These are phyloP conservation scores for Uloborus plumipes DNA, from an alignment of 2,888 invertebrate genomes.

Conservation along the genomic window DNA sequence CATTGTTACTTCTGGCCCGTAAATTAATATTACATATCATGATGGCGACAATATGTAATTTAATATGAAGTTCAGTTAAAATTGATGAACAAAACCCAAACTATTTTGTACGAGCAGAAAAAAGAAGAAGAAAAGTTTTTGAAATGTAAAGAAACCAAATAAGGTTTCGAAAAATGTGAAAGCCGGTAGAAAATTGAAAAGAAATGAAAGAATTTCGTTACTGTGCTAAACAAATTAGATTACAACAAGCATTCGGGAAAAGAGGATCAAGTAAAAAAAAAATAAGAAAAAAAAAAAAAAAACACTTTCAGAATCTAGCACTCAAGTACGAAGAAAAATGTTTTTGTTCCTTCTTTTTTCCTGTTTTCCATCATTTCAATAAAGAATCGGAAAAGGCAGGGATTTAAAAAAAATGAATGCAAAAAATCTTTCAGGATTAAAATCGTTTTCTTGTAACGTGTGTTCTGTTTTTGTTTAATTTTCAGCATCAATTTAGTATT, in stretches of 20 bases:
- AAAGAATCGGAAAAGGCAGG: neutral
- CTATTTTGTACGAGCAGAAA: neutral
- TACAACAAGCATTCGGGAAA: slow-evolving; percentile 16
- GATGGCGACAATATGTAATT: too few species aligned
- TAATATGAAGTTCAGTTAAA: too few species aligned
- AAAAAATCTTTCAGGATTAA: slow-evolving; percentile 1
- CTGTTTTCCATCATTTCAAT: neutral
- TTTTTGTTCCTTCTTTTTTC: neutral
- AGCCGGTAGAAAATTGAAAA: slow-evolving; percentile 1
- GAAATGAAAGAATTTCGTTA: slow-evolving; percentile 24
- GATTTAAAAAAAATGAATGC: neutral
- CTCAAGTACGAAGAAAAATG: neutral
- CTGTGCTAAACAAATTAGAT: slow-evolving; percentile 49
- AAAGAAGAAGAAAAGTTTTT: slow-evolving; percentile 17
- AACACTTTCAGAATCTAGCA: neutral
- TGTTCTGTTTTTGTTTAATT: slow-evolving; percentile 3
- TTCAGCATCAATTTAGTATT: slow-evolving; percentile 6
- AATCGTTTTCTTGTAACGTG: slow-evolving; percentile 4
- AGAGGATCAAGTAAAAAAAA: neutral
- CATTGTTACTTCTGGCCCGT: too few species aligned
- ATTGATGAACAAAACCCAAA: too few species aligned
- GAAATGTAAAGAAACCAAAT: neutral
- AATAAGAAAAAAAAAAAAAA: slow-evolving; percentile 11
- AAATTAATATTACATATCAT: too few species aligned
- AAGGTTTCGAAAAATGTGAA: slow-evolving; percentile 2